These are phyloP conservation scores for Sebastes oblongus DNA, from an alignment of 2,797 vertebrate genomes.

Conservation along the genomic window DNA sequence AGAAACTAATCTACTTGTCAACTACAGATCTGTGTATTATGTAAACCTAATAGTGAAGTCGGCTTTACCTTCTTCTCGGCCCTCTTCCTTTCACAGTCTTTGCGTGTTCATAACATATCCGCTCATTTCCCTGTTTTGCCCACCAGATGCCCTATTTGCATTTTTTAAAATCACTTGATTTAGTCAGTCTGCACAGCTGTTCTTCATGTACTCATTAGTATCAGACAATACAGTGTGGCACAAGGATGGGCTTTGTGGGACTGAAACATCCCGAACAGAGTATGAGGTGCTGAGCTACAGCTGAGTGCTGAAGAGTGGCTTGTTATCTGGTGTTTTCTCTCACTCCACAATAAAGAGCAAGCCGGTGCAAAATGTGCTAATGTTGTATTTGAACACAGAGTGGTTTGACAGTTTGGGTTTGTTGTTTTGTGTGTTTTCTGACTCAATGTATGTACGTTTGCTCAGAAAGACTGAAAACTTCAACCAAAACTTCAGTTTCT, in stretches of 20 bases:
- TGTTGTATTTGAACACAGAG: background rate
- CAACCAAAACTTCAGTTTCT: background rate
- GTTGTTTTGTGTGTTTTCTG: background rate
- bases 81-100: background rate
- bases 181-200: background rate
- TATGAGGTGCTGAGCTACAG: background rate
- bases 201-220: background rate
- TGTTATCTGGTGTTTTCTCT: background rate
- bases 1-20: too few relatives aligned
- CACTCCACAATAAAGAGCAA: background rate
- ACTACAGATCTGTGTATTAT: too few relatives aligned
- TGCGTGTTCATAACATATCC: background rate
- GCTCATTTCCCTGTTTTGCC: background rate
- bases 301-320: background rate
- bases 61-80: background rate
- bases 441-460: too few relatives aligned
- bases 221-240: background rate
- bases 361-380: background rate
- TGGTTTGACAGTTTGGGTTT: background rate
- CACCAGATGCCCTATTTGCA: background rate
- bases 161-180: background rate
- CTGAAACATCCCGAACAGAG: background rate
- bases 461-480: too few relatives aligned
- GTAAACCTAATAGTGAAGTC: background rate
- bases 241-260: background rate